Evolutionary conservation across 2,113 vertebrate genomes (phyloP).

Genomic region (Sturnira hondurensis): DNA sequence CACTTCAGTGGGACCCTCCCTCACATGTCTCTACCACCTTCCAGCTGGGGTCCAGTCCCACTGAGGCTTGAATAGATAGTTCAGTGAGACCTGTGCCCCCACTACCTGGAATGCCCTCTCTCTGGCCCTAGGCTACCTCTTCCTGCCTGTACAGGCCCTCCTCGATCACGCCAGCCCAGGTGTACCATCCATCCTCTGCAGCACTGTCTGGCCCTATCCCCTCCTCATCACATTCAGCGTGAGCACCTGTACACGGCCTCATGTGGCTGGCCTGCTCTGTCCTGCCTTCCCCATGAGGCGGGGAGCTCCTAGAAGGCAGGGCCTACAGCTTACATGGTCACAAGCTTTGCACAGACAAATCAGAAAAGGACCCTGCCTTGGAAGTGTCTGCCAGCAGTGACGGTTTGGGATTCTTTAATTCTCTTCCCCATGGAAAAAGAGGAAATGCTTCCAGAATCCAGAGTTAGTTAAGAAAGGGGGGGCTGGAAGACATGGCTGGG

Average conservation of each 20-base stretch:
- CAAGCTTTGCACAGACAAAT: not conserved
- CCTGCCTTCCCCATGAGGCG: not conserved
- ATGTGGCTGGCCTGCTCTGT: not conserved
- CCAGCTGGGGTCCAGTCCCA: not conserved
- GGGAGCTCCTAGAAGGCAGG: not conserved
- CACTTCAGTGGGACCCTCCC: not conserved
- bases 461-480: not conserved
- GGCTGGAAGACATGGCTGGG: not conserved
- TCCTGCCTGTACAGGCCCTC: too few species aligned
- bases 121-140: not conserved
- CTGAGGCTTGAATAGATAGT: not conserved
- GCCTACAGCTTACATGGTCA: not conserved
- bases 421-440: not conserved
- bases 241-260: not conserved
- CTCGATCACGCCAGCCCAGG: not conserved
- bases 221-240: not conserved
- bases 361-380: not conserved
- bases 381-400: accelerated
- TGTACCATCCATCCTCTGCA: accelerated
- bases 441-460: not conserved
- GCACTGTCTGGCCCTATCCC: too few species aligned
- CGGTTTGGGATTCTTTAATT: not conserved
- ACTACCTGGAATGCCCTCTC: not conserved
- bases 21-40: accelerated
- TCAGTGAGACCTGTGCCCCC: not conserved